Evolutionary conservation across 2,797 vertebrate species (phyloP).

Genomic region (Euthynnus affinis): DNA sequence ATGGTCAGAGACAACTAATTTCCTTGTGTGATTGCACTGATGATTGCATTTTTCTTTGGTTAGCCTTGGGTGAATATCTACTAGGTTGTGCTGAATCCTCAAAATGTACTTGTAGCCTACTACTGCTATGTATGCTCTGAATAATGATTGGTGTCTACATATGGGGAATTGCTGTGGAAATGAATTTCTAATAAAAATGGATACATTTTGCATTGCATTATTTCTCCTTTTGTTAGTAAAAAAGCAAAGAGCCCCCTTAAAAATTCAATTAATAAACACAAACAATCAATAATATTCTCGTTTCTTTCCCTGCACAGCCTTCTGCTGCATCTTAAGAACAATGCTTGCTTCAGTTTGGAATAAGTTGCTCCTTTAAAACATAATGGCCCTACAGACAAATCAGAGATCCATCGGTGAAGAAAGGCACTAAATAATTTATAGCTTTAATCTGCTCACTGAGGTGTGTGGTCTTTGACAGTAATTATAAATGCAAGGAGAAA

Average conservation of each 20-base stretch:
- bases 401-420: conserved; percentile 94
- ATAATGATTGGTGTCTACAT: conserved; percentile 59
- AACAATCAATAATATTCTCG: conserved; percentile 55
- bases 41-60: conserved; percentile 66
- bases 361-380: conserved; percentile 95
- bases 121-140: conserved; percentile 29
- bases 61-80: conserved; percentile 63
- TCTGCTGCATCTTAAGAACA: conserved; percentile 79
- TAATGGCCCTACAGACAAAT: conserved; percentile 96
- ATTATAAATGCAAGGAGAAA: conserved; percentile 99
- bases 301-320: conserved; percentile 40
- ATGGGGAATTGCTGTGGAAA: conserved; percentile 23
- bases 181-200: conserved; percentile 42
- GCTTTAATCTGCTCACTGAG: conserved; percentile 99
- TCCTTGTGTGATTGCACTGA: conserved; percentile 76
- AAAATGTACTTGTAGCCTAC: conserved; percentile 50
- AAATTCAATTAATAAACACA: conserved; percentile 75
- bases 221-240: conserved; percentile 56
- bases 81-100: conserved; percentile 72
- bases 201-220: conserved; percentile 26
- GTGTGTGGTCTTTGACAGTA: conserved; percentile 99
- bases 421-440: conserved; percentile 99
- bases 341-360: conserved; percentile 88
- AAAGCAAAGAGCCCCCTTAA: conserved; percentile 56
- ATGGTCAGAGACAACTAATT: conserved; percentile 79